Base-by-base conservation (phyloP, 2,888 invertebrate genomes). In the Phortica magna region DNA sequence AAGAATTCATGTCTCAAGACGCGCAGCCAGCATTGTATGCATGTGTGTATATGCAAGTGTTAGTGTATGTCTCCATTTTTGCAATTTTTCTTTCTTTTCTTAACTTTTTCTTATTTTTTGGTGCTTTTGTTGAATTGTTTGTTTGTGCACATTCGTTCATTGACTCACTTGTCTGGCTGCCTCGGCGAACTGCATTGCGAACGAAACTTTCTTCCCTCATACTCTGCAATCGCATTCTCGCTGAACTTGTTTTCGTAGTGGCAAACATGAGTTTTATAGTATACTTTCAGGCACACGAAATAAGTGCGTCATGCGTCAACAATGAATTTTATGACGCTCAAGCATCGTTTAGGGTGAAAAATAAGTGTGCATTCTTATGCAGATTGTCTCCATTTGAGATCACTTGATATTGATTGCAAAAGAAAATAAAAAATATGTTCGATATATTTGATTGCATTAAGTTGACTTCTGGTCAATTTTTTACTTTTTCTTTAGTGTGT, bases 321-420 rank as follows among this genome's bases (percentile, higher is more conserved):
- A 84, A 78, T 78, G 84, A 82, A 80, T 85, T 84, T 84, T 80
- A 84, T 85, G 81, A 80, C 78, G 80, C 74, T 64, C 72, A 78
- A 77, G 71, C 43, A 68, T 57, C 74, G 42, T 67, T 31, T 64
- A n/a, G 59, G 43, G 70, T 64, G 59, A 17, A n/a, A 19, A 19
- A 42, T 41, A 67, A 73, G 67, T 80, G 76, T 79, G 73, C 19
- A 41, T 65, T 6, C 48, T 42, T 83, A 88, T 85, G 85, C 81
- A 85, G 83, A 84, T 85, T 86, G 79, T 83, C 79, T 88, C 31
- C 17, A 1, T 61, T 64, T 57, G 42, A 79, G 79, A 78, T 71
- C 81, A 81, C 87, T 87, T 80, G 81, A 84, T 83, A 83, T 87
- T 85, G 88, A 88, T 85, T 85, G 87, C 82, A 88, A 81, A 82